Evolutionary conservation across 2,113 vertebrate genomes (phyloP).

Genomic region (Pelusios castaneus): DNA sequence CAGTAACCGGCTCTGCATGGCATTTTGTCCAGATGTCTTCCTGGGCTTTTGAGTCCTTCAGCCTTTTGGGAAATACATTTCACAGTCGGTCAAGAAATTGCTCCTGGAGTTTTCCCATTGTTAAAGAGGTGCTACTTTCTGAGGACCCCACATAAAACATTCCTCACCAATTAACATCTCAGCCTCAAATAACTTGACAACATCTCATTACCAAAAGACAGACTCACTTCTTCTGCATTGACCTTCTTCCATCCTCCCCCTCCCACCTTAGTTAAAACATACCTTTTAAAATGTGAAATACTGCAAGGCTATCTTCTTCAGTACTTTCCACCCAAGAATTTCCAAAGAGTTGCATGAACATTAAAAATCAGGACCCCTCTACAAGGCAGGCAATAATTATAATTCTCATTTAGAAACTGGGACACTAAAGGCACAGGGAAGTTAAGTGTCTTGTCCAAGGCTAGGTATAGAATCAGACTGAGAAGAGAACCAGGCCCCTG

Average conservation of each 20-base stretch:
- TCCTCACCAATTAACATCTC: background rate
- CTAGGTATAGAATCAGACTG: background rate
- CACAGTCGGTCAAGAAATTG: background rate
- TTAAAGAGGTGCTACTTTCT: background rate
- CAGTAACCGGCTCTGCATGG: constrained; percentile 35
- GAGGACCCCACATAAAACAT: constrained; percentile 18
- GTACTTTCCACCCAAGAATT: background rate
- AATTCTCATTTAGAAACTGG: constrained; percentile 14
- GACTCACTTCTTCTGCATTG: constrained; percentile 35
- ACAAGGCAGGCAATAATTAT: background rate
- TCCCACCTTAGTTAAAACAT: background rate
- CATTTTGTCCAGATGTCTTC: constrained; percentile 37
- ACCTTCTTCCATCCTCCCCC: constrained; percentile 24
- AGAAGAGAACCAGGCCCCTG: background rate
- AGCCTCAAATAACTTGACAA: background rate
- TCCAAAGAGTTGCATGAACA: background rate
- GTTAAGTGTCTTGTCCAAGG: background rate
- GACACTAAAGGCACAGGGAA: background rate
- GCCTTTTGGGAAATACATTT: constrained; percentile 16
- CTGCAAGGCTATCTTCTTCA: background rate
- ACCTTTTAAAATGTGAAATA: background rate
- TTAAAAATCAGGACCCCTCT: background rate
- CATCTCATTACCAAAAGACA: background rate
- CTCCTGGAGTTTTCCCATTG: background rate
- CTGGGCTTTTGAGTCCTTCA: constrained; percentile 41